Conservation (phyloP, 2,888 invertebrate genomes). For the Carcina quercana region DNA sequence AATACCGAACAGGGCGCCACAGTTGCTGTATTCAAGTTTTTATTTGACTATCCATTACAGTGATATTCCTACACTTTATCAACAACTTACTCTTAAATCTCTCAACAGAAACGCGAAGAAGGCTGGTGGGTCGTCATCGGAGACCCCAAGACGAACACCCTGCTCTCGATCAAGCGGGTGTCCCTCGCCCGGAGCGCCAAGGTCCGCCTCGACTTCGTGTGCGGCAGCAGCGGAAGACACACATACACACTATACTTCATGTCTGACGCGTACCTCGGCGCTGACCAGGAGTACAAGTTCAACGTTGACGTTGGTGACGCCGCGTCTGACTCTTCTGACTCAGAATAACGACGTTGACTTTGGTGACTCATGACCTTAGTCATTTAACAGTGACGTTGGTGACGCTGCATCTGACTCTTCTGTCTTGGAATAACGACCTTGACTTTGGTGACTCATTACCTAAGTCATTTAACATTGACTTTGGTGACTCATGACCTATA, state of each 20-base stretch:
- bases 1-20: too few species aligned
- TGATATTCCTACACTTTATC: too few species aligned
- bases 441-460: too few species aligned
- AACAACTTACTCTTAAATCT: too few species aligned
- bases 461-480: too few species aligned
- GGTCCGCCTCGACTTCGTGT: slow-evolving; percentile 90
- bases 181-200: slow-evolving; percentile 95
- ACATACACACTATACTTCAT: slow-evolving; percentile 98
- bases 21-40: too few species aligned
- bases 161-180: slow-evolving; percentile 97
- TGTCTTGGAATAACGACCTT: too few species aligned
- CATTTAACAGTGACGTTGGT: too few species aligned
- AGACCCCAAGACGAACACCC: slow-evolving; percentile 93
- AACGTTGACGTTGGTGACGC: slow-evolving; percentile 83
- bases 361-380: too few species aligned
- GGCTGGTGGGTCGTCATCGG: slow-evolving; percentile 99
- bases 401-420: slow-evolving; percentile 51
- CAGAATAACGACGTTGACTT: neutral
- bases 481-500: too few species aligned
- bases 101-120: slow-evolving; percentile 86
- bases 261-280: slow-evolving; percentile 99
- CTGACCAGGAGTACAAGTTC: slow-evolving; percentile 99
- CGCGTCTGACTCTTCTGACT: slow-evolving; percentile 37
- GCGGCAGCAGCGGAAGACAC: slow-evolving; percentile 91
- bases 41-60: too few species aligned